These are phyloP conservation scores for Salpingus planirostris DNA, from an alignment of 2,888 invertebrate species.

Conservation along the genomic window DNA sequence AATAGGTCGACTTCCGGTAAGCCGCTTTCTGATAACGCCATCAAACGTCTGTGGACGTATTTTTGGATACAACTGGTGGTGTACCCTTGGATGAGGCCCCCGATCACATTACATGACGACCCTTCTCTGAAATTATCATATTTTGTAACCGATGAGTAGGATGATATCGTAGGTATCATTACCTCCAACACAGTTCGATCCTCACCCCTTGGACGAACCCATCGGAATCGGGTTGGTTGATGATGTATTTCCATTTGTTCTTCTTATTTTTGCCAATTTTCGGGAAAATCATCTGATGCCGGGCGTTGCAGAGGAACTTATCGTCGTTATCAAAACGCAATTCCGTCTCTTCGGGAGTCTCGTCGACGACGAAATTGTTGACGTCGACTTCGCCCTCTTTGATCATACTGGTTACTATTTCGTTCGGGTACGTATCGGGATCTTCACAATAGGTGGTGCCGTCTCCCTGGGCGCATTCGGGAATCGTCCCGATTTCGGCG, in stretches of 20 bases:
- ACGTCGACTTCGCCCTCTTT: constrained; percentile 2
- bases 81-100: background rate
- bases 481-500: too few relatives aligned
- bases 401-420: constrained; percentile 1
- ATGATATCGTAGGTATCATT: too few relatives aligned
- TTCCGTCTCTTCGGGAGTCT: constrained; percentile 1
- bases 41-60: constrained; percentile 4
- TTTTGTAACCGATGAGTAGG: too few relatives aligned
- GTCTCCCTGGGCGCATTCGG: constrained; percentile 16
- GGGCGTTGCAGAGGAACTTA: constrained; percentile 1
- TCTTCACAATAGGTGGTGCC: constrained; percentile 9
- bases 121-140: background rate
- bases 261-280: constrained; percentile 4
- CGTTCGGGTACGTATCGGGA: constrained; percentile 3
- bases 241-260: constrained; percentile 5
- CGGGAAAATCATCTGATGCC: constrained; percentile 4
- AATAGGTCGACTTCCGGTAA: constrained; percentile 5
- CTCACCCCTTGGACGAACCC: constrained; percentile 7
- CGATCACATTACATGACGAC: background rate
- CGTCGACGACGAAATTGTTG: constrained; percentile 2
- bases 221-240: constrained; percentile 7
- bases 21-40: constrained; percentile 3
- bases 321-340: too few relatives aligned
- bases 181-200: constrained; percentile 6
- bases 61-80: constrained; percentile 6